Evolutionary conservation across 2,797 vertebrate genomes (phyloP).

Genomic region (Danio jaintianensis): DNA sequence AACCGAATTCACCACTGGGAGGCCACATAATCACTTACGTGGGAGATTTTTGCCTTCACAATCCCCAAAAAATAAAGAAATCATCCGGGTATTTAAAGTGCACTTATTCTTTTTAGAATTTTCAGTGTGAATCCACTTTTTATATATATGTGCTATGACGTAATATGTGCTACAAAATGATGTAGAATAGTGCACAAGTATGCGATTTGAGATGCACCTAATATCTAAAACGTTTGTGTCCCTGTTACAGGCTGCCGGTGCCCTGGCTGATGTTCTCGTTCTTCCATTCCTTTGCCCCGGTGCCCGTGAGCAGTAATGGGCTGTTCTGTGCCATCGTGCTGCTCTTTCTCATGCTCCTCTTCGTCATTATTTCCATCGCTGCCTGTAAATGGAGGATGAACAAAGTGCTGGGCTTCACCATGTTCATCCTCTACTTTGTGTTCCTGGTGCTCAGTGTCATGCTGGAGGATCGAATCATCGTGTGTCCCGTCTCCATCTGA

Average conservation of each 20-base stretch:
- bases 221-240: background rate
- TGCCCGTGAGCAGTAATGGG: constrained; percentile 95
- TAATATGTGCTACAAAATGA: no score
- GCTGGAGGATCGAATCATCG: constrained; percentile 92
- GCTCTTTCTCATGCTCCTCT: constrained; percentile 97
- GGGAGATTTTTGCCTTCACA: no score
- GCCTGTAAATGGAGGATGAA: constrained; percentile 95
- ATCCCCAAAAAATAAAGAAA: no score
- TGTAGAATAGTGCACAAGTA: no score
- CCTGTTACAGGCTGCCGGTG: constrained; percentile 83
- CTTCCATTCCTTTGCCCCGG: constrained; percentile 81
- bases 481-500: constrained; percentile 93
- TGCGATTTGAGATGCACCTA: no score
- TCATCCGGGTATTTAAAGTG: no score
- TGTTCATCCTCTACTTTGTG: constrained; percentile 96
- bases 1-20: no score
- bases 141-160: no score
- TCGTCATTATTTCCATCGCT: constrained; percentile 94
- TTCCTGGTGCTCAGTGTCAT: constrained; percentile 95
- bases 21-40: no score
- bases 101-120: no score
- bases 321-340: constrained; percentile 96
- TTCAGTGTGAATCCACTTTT: no score
- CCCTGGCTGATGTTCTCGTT: constrained; percentile 91
- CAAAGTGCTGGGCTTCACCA: constrained; percentile 89